Conservation (phyloP, 2,113 vertebrate species). For the Onychorhynchus coronatus region DNA sequence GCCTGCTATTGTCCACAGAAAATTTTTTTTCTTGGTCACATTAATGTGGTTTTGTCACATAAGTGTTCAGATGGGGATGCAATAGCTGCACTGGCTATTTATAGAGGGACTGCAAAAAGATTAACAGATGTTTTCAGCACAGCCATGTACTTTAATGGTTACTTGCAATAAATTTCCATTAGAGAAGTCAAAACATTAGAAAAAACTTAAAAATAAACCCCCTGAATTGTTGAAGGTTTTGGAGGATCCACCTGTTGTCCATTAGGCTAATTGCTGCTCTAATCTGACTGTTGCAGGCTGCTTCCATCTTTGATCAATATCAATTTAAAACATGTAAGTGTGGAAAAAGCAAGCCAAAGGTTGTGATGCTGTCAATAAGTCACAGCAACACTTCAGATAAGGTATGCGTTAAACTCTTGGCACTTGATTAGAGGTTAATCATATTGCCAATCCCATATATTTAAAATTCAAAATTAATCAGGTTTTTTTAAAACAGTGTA, state of each 20-base stretch:
- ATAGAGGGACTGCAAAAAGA: background rate
- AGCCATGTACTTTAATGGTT: background rate
- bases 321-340: background rate
- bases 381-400: background rate
- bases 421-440: background rate
- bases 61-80: background rate
- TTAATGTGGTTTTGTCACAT: conserved; percentile 2
- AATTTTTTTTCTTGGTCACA: background rate
- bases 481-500: background rate
- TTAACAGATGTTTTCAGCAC: conserved; percentile 47
- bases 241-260: background rate
- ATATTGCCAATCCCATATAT: background rate
- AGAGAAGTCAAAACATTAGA: background rate
- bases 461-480: background rate
- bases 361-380: background rate
- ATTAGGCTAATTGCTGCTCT: background rate
- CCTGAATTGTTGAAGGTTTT: background rate
- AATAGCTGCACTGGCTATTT: conserved; percentile 14
- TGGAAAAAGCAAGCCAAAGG: background rate
- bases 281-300: accelerated
- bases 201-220: background rate
- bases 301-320: background rate
- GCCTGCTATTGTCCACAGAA: background rate
- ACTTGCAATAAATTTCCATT: background rate
- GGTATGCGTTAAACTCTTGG: background rate